Percentiles rank a stretch among this genome's conserved stretches.
phyloP scores from a whole-genome alignment of 2,113 vertebrate species.

The Erpornis zantholeuca region DNA sequence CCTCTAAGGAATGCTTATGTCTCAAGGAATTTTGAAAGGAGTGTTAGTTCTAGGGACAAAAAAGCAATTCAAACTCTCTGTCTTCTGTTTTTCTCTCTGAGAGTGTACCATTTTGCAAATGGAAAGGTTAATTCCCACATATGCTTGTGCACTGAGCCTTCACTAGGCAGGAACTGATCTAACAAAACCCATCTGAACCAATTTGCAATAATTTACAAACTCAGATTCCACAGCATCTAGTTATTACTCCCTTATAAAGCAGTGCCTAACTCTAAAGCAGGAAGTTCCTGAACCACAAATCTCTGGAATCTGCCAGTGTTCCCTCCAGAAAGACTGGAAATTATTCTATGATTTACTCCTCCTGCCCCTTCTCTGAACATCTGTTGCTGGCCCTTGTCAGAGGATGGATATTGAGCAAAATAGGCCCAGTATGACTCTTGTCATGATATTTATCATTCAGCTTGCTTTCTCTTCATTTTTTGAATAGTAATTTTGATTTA shows the following conservation, averaged over 20 bases:
- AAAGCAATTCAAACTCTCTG: neutral
- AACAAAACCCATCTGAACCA: neutral
- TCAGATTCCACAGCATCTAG: neutral
- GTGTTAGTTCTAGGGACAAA: neutral
- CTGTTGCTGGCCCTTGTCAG: neutral
- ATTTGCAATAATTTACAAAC: neutral
- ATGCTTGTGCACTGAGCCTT: neutral
- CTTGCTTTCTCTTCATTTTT: neutral
- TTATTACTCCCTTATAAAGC: neutral
- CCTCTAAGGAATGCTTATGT: neutral
- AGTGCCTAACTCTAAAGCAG: neutral
- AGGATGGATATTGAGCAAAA: neutral
- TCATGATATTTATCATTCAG: neutral
- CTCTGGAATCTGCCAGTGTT: neutral
- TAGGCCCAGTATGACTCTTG: neutral
- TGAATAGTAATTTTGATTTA: neutral
- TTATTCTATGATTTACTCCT: neutral
- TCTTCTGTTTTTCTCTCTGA: neutral
- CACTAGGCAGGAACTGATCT: neutral
- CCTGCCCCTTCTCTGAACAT: neutral
- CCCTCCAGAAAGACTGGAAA: neutral
- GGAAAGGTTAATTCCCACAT: neutral
- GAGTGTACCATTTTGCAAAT: neutral
- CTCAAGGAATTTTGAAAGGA: neutral
- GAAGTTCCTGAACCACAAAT: neutral